Base-by-base conservation (phyloP, 2,888 invertebrate genomes). In the Hololepta plana region DNA sequence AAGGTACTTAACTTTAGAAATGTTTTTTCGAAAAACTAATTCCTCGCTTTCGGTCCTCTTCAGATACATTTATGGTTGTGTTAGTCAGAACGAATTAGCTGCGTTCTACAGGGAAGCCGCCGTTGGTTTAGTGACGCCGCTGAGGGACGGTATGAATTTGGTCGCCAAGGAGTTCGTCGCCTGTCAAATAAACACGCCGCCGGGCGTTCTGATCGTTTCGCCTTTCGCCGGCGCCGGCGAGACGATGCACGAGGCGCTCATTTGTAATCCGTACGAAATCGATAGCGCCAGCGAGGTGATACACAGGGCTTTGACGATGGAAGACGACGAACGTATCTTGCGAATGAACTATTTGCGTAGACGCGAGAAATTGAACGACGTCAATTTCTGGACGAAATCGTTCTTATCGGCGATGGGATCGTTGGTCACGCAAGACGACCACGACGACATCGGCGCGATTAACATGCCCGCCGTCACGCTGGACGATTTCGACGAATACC, bases 151-250 rank as follows among this genome's bases (percentile, higher is more conserved):
- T 26, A 88, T 88, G 87, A 88, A 88, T 54, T 62, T 88, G 27
- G 87, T 88, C 0, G 87, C 87, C 4, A 88, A 88, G 49, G 88
- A 88, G 51, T 88, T 84, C 46, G 87, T 87, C 2, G 88, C 88
- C 2, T 87, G 87, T 44, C 85, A 88, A 54, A 84, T 85, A 16
- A 84, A 84, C 42, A 67, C 67, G 12, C 73, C 79, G 0, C 84
- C 54, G 3, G 88, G 88, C 3, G 87, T 88, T 1, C 55, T 88
- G 17, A 79, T 88, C 25, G 73, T 88, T 5, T 87, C 87, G 0
- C 87, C 87, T 0, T 88, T 88, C 47, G 87, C 88, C 29, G 88
- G 88, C 1, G 87, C 88, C 4, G 85, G 85, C 1, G 85, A 87
- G 52, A 85, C 81, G 64, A 87, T 88, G 87, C 85, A 85, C 54